A percentile compares a stretch with the other conserved stretches of the same genome.
phyloP scores from a whole-genome alignment of 2,113 vertebrate species.

The Xenopus borealis region DNA sequence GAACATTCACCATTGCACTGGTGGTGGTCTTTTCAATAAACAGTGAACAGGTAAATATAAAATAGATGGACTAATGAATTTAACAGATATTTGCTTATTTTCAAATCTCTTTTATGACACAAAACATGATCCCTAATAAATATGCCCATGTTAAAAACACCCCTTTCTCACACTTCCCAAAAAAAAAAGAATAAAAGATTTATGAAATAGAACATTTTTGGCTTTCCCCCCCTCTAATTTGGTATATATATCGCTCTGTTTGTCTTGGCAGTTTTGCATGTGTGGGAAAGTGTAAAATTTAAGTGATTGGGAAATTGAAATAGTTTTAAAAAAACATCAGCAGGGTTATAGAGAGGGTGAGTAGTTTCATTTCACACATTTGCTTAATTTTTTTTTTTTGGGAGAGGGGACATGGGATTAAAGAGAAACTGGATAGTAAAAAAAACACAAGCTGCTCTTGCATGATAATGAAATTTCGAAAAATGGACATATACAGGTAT shows the following conservation, averaged over 20 bases:
- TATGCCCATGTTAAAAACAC: slow-evolving; percentile 1
- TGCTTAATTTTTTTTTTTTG: slow-evolving; percentile 7
- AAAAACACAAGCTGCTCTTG: too few relatives aligned
- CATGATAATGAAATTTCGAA: too few relatives aligned
- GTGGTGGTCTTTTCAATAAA: too few relatives aligned
- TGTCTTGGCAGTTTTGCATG: slow-evolving; percentile 38
- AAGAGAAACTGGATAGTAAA: too few relatives aligned
- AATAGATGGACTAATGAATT: too few relatives aligned
- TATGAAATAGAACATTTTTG: background rate
- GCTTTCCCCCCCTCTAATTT: slow-evolving; percentile 23
- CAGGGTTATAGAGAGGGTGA: slow-evolving; percentile 38
- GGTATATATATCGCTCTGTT: slow-evolving; percentile 24
- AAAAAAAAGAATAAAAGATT: background rate
- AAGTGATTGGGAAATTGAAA: slow-evolving; percentile 46
- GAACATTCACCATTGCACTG: too few relatives aligned
- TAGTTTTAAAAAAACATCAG: slow-evolving; percentile 27
- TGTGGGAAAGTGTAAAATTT: slow-evolving; percentile 46
- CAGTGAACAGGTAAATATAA: too few relatives aligned
- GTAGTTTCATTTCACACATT: slow-evolving; percentile 42
- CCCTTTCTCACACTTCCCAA: slow-evolving; percentile 34
- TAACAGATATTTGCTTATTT: too few relatives aligned
- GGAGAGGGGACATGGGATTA: background rate
- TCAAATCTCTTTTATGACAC: background rate
- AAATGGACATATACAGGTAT: too few relatives aligned
- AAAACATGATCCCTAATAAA: background rate